phyloP scores from a whole-genome alignment of 2,113 vertebrate species.

The Lepidothrix coronata region DNA sequence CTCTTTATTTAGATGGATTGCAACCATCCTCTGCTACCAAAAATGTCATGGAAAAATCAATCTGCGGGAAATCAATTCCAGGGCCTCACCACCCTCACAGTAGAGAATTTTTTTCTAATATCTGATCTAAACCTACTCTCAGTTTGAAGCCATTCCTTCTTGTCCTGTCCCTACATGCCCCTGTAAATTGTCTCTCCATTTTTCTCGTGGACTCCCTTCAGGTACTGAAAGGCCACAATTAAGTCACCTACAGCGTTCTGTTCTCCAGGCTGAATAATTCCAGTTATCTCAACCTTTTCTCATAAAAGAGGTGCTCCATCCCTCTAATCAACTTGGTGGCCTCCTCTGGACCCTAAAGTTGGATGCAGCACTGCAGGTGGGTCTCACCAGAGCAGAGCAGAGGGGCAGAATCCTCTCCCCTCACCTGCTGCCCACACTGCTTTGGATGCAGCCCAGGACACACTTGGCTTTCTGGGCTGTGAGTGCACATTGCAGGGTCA shows the following conservation, averaged over 20 bases:
- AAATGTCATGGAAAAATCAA: too few relatives aligned
- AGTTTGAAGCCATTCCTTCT: background rate
- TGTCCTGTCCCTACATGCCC: background rate
- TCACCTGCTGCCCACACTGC: background rate
- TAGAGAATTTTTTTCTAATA: background rate
- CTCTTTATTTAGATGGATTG: too few relatives aligned
- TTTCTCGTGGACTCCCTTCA: background rate
- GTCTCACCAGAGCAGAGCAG: background rate
- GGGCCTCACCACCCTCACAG: background rate
- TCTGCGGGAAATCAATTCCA: background rate
- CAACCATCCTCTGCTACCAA: too few relatives aligned
- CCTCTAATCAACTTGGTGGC: background rate
- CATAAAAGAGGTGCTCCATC: rapidly evolving
- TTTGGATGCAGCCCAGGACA: background rate
- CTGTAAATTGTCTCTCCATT: background rate
- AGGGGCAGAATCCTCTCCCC: background rate
- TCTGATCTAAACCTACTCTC: background rate
- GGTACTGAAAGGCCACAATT: background rate
- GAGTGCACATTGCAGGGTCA: background rate
- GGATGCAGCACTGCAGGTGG: background rate
- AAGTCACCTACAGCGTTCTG: rapidly evolving
- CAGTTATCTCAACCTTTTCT: background rate
- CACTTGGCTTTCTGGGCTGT: background rate
- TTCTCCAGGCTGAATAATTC: background rate
- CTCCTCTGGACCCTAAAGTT: background rate